Conservation (phyloP, 2,113 vertebrate genomes). For the Alethe diademata region DNA sequence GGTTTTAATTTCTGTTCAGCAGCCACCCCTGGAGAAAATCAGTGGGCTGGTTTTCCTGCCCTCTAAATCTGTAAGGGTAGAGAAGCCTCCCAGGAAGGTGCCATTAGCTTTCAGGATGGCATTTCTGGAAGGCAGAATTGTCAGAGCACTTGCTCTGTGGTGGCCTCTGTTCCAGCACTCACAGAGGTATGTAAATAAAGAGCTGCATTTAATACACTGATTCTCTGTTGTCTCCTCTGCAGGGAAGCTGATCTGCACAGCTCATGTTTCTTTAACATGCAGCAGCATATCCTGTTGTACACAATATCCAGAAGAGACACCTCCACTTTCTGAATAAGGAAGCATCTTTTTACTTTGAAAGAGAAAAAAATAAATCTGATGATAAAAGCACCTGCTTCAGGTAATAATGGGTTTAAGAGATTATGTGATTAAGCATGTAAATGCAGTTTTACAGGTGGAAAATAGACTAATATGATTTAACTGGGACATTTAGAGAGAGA, state of each 20-base stretch:
- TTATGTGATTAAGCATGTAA: neutral
- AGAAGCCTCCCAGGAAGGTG: neutral
- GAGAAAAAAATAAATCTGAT: neutral
- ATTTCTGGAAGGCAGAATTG: neutral
- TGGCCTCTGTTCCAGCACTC: neutral
- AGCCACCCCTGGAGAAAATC: neutral
- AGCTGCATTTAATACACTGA: neutral
- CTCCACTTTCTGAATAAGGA: neutral
- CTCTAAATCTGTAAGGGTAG: neutral
- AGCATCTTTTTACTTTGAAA: neutral
- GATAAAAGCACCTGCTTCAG: neutral
- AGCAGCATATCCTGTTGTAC: neutral
- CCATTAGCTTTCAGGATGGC: neutral
- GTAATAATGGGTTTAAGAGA: neutral
- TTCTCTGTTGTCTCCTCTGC: neutral
- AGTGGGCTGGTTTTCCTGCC: neutral
- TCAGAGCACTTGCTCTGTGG: neutral
- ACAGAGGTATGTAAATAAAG: neutral
- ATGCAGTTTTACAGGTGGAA: neutral
- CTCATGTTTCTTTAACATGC: slow-evolving; percentile 6
- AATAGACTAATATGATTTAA: neutral
- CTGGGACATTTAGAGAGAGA: neutral
- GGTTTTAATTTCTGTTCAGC: neutral
- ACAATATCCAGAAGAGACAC: neutral
- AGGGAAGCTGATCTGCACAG: neutral